Evolutionary conservation across 2,113 vertebrate genomes (phyloP).

Genomic region (Fulica atra): DNA sequence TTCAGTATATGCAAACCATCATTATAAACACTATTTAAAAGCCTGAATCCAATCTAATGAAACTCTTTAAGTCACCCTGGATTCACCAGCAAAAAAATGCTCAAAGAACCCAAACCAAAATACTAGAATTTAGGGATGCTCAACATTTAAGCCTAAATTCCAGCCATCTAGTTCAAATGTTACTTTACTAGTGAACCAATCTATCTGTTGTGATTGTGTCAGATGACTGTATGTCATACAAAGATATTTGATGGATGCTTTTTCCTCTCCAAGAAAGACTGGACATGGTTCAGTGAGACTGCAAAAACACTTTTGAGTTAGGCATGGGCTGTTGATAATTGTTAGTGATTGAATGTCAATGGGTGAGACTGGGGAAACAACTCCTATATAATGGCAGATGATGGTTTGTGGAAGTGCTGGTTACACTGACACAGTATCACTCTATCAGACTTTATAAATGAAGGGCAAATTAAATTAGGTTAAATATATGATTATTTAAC

Average conservation of each 20-base stretch:
- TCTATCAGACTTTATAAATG: constrained; percentile 61
- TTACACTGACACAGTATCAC: constrained; percentile 11
- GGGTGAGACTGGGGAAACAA: background rate
- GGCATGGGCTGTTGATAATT: constrained; percentile 50
- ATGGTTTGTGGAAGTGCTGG: constrained; percentile 15
- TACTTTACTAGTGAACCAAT: constrained; percentile 3
- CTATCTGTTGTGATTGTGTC: background rate
- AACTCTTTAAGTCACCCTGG: background rate
- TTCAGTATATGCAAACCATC: background rate
- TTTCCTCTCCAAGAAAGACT: constrained; percentile 28
- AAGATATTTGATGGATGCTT: background rate
- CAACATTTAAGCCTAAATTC: background rate
- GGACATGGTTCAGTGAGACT: constrained; percentile 27
- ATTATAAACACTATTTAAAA: background rate
- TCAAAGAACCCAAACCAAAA: background rate
- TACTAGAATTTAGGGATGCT: background rate
- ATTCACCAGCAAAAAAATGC: background rate
- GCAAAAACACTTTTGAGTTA: constrained; percentile 61
- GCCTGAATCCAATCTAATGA: background rate
- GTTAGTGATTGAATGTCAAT: constrained; percentile 57
- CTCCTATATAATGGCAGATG: background rate
- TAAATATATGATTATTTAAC: constrained; percentile 77
- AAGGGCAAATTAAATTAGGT: constrained; percentile 76
- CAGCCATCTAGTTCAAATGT: background rate
- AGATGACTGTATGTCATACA: background rate